These are phyloP conservation scores for Catocala sponsa DNA, from an alignment of 2,888 invertebrate genomes.

Conservation along the genomic window DNA sequence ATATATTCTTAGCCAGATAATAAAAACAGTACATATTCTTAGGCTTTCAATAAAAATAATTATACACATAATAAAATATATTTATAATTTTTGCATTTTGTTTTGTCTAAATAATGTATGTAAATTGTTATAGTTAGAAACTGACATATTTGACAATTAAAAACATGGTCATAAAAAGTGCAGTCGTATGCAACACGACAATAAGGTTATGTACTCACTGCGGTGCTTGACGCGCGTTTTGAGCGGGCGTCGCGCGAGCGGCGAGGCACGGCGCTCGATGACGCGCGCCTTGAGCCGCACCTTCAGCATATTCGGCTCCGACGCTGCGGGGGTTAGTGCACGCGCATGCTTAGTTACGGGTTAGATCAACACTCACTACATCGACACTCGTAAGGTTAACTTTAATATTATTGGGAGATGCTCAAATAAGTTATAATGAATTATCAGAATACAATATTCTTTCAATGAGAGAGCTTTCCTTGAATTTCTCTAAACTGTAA, in stretches of 20 bases:
- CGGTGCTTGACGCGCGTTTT: slow-evolving; percentile 91
- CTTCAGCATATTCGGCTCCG: slow-evolving; percentile 98
- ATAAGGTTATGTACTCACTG: slow-evolving; percentile 72
- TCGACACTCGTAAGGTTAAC: slow-evolving; percentile 1
- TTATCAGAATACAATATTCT: too few relatives aligned
- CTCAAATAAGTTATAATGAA: too few relatives aligned
- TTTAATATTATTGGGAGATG: background rate
- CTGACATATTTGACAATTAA: too few relatives aligned
- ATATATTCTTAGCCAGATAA: too few relatives aligned
- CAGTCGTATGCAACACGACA: background rate
- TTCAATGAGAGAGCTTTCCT: too few relatives aligned
- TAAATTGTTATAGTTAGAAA: too few relatives aligned
- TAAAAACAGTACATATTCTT: too few relatives aligned
- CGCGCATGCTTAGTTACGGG: slow-evolving; percentile 64
- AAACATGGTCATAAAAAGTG: background rate
- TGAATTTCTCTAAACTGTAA: too few relatives aligned
- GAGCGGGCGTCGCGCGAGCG: slow-evolving; percentile 94
- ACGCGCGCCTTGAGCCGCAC: slow-evolving; percentile 97
- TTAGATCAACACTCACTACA: slow-evolving; percentile 25
- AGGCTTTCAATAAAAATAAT: too few relatives aligned
- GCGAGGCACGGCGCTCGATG: slow-evolving; percentile 97
- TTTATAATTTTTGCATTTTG: too few relatives aligned
- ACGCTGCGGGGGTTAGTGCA: slow-evolving; percentile 90
- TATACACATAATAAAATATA: too few relatives aligned
- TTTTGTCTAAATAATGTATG: too few relatives aligned